Evolutionary conservation across 1,140 invertebrate species (phyloP).

Genomic region (Anoplolepis gracilipes): DNA sequence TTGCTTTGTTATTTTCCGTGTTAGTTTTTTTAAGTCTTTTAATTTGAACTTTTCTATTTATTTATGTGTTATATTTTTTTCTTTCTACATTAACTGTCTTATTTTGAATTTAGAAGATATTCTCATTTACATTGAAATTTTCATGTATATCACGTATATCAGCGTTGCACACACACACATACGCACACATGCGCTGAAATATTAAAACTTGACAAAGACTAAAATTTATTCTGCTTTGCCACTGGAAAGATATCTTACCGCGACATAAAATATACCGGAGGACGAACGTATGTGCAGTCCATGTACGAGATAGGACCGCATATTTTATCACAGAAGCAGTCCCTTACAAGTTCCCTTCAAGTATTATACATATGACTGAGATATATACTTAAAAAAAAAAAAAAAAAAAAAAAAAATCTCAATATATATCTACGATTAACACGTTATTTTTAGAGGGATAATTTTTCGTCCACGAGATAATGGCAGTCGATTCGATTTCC

Average conservation of each 20-base stretch:
- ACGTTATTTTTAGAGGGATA: neutral
- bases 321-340: constrained; percentile 29
- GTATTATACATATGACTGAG: neutral
- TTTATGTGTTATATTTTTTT: too few relatives aligned
- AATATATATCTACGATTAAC: too few relatives aligned
- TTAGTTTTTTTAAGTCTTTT: too few relatives aligned
- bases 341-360: neutral
- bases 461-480: neutral
- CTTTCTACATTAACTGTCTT: neutral
- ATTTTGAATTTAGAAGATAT: neutral
- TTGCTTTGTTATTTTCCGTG: neutral
- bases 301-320: constrained; percentile 14
- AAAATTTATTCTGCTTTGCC: constrained; percentile 34
- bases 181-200: neutral
- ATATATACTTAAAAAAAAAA: too few relatives aligned
- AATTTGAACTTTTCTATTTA: too few relatives aligned
- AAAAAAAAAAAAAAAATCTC: too few relatives aligned
- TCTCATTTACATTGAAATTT: constrained; percentile 20
- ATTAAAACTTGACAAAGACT: constrained; percentile 49
- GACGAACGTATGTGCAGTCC: constrained; percentile 28
- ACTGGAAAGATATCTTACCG: constrained; percentile 29
- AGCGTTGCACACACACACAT: too few relatives aligned
- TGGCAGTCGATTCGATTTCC: neutral
- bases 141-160: neutral
- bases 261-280: constrained; percentile 30